These are phyloP conservation scores for Hypercompe scribonia DNA, from an alignment of 2,888 invertebrate species.

Conservation along the genomic window DNA sequence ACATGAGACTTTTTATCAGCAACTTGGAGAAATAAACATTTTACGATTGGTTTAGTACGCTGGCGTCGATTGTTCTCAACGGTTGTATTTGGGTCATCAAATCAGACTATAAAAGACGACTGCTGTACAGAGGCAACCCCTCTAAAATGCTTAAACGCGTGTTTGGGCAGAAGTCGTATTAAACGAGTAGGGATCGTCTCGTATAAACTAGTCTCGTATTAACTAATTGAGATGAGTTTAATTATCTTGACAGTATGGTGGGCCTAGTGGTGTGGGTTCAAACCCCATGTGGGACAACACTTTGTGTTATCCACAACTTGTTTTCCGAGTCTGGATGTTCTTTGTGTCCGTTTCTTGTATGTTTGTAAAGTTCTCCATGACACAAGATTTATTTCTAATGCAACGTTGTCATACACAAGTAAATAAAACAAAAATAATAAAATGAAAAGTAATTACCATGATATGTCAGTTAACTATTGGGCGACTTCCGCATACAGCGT, in stretches of 20 bases:
- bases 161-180: conserved; percentile 15
- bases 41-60: conserved; percentile 47
- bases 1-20: conserved; percentile 47
- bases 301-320: no score
- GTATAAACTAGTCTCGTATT: no score
- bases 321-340: no score
- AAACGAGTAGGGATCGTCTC: background rate
- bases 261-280: no score
- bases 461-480: no score
- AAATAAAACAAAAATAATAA: no score
- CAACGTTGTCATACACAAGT: no score
- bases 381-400: no score
- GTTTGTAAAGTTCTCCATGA: no score
- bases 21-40: conserved; percentile 45
- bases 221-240: background rate
- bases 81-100: conserved; percentile 30
- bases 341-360: no score
- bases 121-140: conserved; percentile 15
- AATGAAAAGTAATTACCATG: background rate
- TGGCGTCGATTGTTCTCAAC: conserved; percentile 41
- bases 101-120: conserved; percentile 21
- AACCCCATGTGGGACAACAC: no score
- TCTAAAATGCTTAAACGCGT: conserved; percentile 16
- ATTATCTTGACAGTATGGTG: background rate
- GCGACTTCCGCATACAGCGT: no score